Evolutionary conservation across 2,888 invertebrate genomes (phyloP).

Genomic region (Caenorhabditis sp.): DNA sequence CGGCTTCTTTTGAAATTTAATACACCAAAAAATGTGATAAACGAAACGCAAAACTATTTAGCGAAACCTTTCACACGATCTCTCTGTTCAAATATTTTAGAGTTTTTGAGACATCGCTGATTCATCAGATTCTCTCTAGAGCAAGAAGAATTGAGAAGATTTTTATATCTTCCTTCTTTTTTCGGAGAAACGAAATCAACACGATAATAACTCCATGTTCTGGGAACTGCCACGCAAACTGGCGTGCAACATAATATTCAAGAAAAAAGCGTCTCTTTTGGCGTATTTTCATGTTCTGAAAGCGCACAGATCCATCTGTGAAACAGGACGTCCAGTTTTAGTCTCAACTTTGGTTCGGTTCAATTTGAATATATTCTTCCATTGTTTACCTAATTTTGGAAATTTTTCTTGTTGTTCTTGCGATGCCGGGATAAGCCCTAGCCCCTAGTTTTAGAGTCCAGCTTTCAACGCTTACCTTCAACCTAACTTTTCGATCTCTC

Average conservation of each 20-base stretch:
- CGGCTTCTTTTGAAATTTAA: constrained; percentile 4
- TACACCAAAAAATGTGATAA: neutral
- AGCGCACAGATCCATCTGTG: neutral
- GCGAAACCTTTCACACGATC: constrained; percentile 40
- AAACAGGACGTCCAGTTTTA: too few relatives aligned
- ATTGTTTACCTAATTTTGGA: neutral
- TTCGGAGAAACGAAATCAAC: neutral
- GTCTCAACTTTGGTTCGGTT: neutral
- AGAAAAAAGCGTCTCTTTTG: constrained; percentile 2
- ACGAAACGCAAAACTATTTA: constrained; percentile 8
- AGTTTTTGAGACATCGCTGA: constrained; percentile 18
- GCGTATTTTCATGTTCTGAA: constrained; percentile 20
- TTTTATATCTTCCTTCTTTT: neutral
- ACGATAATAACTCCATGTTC: constrained; percentile 13
- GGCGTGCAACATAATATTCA: constrained; percentile 46
- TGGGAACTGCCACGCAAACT: constrained; percentile 32
- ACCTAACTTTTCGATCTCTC: too few relatives aligned
- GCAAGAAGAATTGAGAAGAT: neutral
- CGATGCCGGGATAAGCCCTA: too few relatives aligned
- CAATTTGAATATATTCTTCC: too few relatives aligned
- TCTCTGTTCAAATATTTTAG: constrained; percentile 22
- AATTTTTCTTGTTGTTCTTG: too few relatives aligned
- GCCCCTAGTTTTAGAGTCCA: too few relatives aligned
- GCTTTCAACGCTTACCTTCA: too few relatives aligned
- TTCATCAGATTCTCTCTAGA: constrained; percentile 8